These are phyloP conservation scores for Drosophila crucigera DNA, from an alignment of 2,888 invertebrate species.

Conservation along the genomic window DNA sequence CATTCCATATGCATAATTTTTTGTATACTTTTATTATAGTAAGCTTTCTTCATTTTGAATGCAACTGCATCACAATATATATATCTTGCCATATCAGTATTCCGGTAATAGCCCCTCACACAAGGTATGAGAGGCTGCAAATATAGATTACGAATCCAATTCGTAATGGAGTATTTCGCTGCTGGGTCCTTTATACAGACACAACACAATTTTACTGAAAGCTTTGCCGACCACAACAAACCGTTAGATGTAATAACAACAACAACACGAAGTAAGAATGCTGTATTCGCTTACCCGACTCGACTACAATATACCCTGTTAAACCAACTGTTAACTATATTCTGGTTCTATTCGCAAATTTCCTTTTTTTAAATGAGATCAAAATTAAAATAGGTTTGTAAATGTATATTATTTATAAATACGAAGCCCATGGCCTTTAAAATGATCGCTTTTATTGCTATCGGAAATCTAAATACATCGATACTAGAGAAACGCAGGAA, in stretches of 20 bases:
- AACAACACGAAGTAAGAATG: not conserved
- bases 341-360: not conserved
- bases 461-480: not conserved
- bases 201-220: conserved; percentile 57
- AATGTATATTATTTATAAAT: not conserved
- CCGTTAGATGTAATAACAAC: conserved; percentile 36
- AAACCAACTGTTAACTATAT: not conserved
- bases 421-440: too few relatives aligned
- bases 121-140: not conserved
- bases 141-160: not conserved
- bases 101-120: not conserved
- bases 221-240: conserved; percentile 51
- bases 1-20: not conserved
- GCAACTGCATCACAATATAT: not conserved
- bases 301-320: not conserved
- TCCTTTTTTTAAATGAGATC: not conserved
- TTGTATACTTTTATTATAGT: too few relatives aligned
- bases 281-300: not conserved
- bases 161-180: not conserved
- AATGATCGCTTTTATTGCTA: too few relatives aligned
- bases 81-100: not conserved
- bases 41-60: not conserved
- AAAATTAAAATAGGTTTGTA: not conserved
- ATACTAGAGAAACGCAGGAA: not conserved
- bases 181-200: conserved; percentile 23